Evolutionary conservation across 2,888 invertebrate genomes (phyloP).

Genomic region (Salticus scenicus): DNA sequence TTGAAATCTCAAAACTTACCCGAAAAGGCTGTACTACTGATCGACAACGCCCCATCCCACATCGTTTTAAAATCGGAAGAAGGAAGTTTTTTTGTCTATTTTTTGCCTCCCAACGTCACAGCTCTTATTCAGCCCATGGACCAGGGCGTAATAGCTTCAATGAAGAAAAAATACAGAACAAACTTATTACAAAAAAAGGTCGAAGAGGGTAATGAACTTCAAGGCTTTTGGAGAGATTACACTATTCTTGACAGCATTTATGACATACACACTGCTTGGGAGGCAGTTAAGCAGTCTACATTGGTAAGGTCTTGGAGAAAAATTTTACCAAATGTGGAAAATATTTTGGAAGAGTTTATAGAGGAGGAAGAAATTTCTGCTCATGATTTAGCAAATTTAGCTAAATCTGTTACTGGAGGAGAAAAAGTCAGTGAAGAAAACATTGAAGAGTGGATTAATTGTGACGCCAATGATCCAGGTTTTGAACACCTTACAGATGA

Average conservation of each 20-base stretch:
- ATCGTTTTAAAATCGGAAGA: neutral
- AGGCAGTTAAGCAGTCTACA: neutral
- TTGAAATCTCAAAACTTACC: neutral
- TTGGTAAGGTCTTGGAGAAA: neutral
- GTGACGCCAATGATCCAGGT: neutral
- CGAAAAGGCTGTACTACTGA: neutral
- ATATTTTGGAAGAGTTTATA: neutral
- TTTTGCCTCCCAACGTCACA: constrained; percentile 2
- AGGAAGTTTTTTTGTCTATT: neutral
- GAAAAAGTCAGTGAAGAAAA: too few species aligned
- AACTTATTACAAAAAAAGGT: neutral
- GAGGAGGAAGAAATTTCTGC: neutral
- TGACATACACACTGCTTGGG: neutral
- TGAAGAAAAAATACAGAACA: constrained; percentile 1
- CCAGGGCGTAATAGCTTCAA: constrained; percentile 15
- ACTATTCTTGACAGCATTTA: neutral
- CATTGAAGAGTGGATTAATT: too few species aligned
- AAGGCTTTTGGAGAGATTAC: constrained; percentile 1
- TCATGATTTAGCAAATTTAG: neutral
- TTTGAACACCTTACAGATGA: neutral
- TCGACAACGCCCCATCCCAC: constrained; percentile 21
- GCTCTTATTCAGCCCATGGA: constrained; percentile 35
- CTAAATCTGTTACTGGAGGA: neutral
- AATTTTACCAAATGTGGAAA: neutral
- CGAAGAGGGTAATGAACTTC: neutral